A percentile compares a stretch with the other conserved stretches of the same genome.
These are phyloP conservation scores for Epizoanthus ramosus DNA, from an alignment of 92 coral and sea anemone species.

Conservation along the genomic window DNA sequence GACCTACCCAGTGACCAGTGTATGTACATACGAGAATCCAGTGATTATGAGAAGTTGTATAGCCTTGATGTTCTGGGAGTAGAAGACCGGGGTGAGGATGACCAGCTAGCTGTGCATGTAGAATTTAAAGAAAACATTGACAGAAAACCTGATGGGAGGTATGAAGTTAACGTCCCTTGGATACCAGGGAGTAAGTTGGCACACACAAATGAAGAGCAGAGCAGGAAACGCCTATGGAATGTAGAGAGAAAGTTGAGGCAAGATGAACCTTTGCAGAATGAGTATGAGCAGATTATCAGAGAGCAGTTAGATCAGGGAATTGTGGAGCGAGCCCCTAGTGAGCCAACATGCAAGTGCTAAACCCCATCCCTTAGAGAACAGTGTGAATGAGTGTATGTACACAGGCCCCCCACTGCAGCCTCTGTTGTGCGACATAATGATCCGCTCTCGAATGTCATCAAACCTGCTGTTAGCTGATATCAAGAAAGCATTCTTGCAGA, in stretches of 20 bases:
- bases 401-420: constrained; percentile 26
- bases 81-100: background rate
- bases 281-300: constrained; percentile 4
- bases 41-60: constrained; percentile 52
- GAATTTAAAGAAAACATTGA: too few relatives aligned
- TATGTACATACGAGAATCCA: constrained; percentile 37
- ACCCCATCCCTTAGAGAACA: constrained; percentile 25
- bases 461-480: too few relatives aligned
- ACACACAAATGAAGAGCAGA: constrained; percentile 48
- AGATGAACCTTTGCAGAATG: constrained; percentile 25
- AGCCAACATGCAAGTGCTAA: constrained; percentile 26
- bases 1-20: background rate
- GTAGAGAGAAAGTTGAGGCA: constrained; percentile 44
- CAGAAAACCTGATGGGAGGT: constrained; percentile 28
- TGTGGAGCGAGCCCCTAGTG: background rate
- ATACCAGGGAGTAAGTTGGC: constrained; percentile 22
- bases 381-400: constrained; percentile 47
- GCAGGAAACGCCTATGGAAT: constrained; percentile 19
- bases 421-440: background rate
- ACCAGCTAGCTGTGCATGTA: too few relatives aligned
- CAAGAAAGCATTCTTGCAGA: constrained; percentile 7
- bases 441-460: background rate
- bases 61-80: constrained; percentile 24
- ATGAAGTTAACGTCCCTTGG: constrained; percentile 36
- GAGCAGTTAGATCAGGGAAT: background rate